Conservation (phyloP, 1,140 invertebrate species). For the Rhopalosiphum padi region DNA sequence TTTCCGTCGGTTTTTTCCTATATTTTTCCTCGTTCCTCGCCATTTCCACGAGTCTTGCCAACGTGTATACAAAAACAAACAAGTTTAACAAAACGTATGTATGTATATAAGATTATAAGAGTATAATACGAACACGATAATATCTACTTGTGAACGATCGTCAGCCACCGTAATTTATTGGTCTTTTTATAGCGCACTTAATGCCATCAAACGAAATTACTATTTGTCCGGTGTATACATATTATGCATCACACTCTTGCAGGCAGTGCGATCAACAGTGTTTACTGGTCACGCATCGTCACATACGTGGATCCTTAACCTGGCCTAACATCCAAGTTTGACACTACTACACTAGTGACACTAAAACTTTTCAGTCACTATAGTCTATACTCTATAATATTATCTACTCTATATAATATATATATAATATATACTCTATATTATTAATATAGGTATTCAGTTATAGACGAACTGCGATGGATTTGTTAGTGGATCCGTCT, state of each 20-base stretch:
- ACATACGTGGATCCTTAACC: not conserved
- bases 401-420: too few relatives aligned
- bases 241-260: not conserved
- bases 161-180: not conserved
- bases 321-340: not conserved
- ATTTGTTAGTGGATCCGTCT: not conserved
- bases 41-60: not conserved
- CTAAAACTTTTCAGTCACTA: too few relatives aligned
- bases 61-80: slow-evolving; percentile 41
- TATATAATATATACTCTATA: too few relatives aligned
- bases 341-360: too few relatives aligned
- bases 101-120: not conserved
- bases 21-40: not conserved
- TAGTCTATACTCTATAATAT: too few relatives aligned
- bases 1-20: slow-evolving; percentile 5
- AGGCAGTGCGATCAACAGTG: not conserved
- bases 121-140: slow-evolving; percentile 1
- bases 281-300: not conserved
- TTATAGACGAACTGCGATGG: too few relatives aligned
- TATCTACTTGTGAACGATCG: slow-evolving; percentile 8
- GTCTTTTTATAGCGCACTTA: not conserved
- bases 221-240: not conserved
- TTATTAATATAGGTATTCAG: too few relatives aligned
- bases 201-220: not conserved
- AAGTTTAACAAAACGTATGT: slow-evolving; percentile 36